These are phyloP conservation scores for Apamea crenata DNA, from an alignment of 2,888 invertebrate genomes.

Conservation along the genomic window DNA sequence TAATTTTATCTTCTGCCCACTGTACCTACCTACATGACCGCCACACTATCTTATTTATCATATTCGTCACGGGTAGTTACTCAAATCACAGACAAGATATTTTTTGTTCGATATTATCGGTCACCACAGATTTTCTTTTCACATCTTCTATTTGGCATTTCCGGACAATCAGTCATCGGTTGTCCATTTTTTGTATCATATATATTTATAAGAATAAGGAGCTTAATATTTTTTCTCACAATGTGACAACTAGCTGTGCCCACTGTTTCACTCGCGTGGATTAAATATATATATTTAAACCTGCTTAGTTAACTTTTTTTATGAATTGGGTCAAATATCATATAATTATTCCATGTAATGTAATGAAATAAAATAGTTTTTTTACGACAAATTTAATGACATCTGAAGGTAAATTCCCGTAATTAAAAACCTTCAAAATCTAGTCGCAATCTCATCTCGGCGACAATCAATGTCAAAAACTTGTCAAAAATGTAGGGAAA, in stretches of 20 bases:
- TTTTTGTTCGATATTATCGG: conserved; percentile 36
- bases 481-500: neutral
- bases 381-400: neutral
- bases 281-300: neutral
- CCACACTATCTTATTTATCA: conserved; percentile 4
- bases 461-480: neutral
- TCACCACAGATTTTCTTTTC: conserved; percentile 38
- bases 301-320: neutral
- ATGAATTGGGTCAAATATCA: neutral
- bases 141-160: conserved; percentile 22
- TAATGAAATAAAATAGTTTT: neutral
- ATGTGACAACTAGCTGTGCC: neutral
- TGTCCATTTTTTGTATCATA: conserved; percentile 1
- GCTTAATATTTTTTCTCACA: neutral
- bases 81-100: conserved; percentile 23
- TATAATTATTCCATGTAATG: no score
- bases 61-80: conserved; percentile 31
- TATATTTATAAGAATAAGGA: neutral
- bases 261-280: neutral
- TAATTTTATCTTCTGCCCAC: neutral
- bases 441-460: neutral
- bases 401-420: neutral
- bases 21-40: neutral
- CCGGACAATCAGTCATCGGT: conserved; percentile 37
- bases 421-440: neutral